Conservation (phyloP, 2,888 invertebrate species). For the Caenorhabditis auriculariae region DNA sequence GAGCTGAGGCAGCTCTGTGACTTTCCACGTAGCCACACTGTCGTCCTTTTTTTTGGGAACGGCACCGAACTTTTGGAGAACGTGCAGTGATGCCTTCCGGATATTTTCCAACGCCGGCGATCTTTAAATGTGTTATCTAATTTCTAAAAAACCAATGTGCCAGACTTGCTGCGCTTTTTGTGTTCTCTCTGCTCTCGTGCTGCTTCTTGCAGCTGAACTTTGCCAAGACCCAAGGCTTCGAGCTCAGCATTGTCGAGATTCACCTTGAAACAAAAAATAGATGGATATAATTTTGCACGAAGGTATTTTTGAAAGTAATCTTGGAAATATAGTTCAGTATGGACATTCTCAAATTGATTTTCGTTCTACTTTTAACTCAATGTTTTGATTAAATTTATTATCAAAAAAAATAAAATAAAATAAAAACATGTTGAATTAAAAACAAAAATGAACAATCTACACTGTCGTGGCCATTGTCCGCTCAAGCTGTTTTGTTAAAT, state of each 20-base stretch:
- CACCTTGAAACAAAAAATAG: no score
- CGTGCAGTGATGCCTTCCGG: conserved; percentile 44
- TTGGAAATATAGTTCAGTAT: no score
- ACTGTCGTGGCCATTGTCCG: no score
- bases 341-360: no score
- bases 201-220: conserved; percentile 32
- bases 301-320: no score
- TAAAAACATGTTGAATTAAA: no score
- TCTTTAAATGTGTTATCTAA: conserved; percentile 17
- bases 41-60: conserved; percentile 41
- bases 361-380: no score
- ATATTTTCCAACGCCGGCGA: conserved; percentile 58
- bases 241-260: conserved; percentile 29
- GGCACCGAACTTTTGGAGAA: conserved; percentile 49
- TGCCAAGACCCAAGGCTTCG: conserved; percentile 33
- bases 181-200: conserved; percentile 24
- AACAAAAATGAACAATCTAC: no score
- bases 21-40: conserved; percentile 17
- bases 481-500: no score
- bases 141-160: not conserved
- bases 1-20: conserved; percentile 37
- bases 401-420: no score
- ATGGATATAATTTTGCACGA: no score
- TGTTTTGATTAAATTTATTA: no score
- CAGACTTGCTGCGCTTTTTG: conserved; percentile 28